phyloP scores from a whole-genome alignment of 2,888 invertebrate species.

The Blastobasis lacticolella region DNA sequence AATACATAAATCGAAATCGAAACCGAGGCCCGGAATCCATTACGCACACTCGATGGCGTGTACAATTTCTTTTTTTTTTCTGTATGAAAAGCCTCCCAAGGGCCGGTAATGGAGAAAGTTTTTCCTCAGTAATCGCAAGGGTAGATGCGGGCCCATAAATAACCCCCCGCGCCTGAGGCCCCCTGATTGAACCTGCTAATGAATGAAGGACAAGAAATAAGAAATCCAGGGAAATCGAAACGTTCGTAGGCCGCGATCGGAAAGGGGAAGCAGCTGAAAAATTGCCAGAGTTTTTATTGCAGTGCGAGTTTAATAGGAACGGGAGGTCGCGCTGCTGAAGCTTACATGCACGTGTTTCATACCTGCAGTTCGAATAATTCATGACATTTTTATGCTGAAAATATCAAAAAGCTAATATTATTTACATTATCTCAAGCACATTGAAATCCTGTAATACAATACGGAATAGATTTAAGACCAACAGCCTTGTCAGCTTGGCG shows the following conservation, averaged over 20 bases:
- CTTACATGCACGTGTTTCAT: too few relatives aligned
- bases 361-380: too few relatives aligned
- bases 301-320: background rate
- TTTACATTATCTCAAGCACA: too few relatives aligned
- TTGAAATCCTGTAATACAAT: too few relatives aligned
- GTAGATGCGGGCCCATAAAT: constrained; percentile 69
- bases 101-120: constrained; percentile 68
- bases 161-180: constrained; percentile 47
- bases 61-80: constrained; percentile 59
- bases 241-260: constrained; percentile 25
- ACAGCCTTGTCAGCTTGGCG: too few relatives aligned
- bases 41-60: constrained; percentile 51
- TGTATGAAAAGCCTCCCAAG: constrained; percentile 58
- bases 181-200: constrained; percentile 74
- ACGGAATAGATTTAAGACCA: too few relatives aligned
- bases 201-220: constrained; percentile 69
- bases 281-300: constrained; percentile 47
- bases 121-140: constrained; percentile 70
- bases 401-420: too few relatives aligned
- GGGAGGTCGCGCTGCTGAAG: too few relatives aligned
- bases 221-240: constrained; percentile 43
- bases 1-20: constrained; percentile 43
- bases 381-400: too few relatives aligned
- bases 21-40: constrained; percentile 56
- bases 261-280: constrained; percentile 48